phyloP scores from a whole-genome alignment of 2,113 vertebrate genomes.

The Elephas maximus region DNA sequence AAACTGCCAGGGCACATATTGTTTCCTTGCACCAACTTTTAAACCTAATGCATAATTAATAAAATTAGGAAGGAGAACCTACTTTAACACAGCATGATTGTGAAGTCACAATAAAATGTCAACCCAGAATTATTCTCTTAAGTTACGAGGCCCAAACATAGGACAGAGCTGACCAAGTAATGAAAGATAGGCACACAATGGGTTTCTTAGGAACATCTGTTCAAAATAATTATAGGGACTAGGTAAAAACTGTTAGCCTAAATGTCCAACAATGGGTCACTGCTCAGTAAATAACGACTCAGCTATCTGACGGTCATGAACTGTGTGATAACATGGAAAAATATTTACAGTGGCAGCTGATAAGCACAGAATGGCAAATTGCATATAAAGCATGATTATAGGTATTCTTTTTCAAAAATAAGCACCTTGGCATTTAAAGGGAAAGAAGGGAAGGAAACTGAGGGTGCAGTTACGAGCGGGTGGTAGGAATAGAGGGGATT shows the following conservation, averaged over 20 bases:
- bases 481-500: neutral
- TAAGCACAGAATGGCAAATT: constrained; percentile 47
- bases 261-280: constrained; percentile 56
- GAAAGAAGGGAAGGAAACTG: constrained; percentile 10
- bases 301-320: constrained; percentile 26
- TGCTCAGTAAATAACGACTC: constrained; percentile 42
- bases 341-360: constrained; percentile 53
- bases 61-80: constrained; percentile 70
- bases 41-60: constrained; percentile 50
- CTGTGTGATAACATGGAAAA: constrained; percentile 47
- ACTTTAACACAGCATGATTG: constrained; percentile 86
- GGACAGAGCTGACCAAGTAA: constrained; percentile 43
- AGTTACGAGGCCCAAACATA: constrained; percentile 51
- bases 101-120: constrained; percentile 83
- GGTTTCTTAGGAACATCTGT: constrained; percentile 60
- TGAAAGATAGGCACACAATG: constrained; percentile 51
- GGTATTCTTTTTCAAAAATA: constrained; percentile 38
- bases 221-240: constrained; percentile 70
- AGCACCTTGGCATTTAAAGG: constrained; percentile 37
- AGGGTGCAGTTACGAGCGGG: neutral
- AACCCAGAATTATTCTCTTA: constrained; percentile 85
- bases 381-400: constrained; percentile 27
- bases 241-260: constrained; percentile 66
- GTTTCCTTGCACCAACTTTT: constrained; percentile 34
- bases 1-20: constrained; percentile 30